A percentile compares a stretch with the other conserved stretches of the same genome.
Evolutionary conservation across 2,113 vertebrate species (phyloP).

Genomic region (Odontophorus gujanensis): DNA sequence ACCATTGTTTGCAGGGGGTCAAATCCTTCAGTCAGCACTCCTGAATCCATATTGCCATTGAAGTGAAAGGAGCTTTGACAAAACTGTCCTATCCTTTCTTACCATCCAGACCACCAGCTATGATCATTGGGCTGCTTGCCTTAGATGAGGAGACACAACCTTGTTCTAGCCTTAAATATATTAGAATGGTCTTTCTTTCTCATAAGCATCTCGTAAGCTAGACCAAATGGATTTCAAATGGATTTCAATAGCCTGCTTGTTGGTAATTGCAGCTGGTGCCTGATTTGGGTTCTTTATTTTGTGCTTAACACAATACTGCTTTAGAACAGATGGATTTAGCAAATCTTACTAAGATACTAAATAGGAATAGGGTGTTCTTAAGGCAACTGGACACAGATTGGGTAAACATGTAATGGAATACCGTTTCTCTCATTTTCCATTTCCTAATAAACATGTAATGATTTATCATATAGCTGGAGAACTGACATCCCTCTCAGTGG

Average conservation of each 20-base stretch:
- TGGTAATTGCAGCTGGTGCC: slow-evolving; percentile 56
- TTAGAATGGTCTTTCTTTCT: slow-evolving; percentile 42
- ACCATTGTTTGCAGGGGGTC: slow-evolving; percentile 54
- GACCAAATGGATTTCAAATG: slow-evolving; percentile 52
- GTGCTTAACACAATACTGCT: slow-evolving; percentile 47
- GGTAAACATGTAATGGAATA: slow-evolving; percentile 19
- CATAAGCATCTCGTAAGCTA: slow-evolving; percentile 21
- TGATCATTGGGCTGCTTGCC: slow-evolving; percentile 35
- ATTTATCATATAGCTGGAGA: slow-evolving; percentile 33
- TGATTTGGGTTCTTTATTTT: slow-evolving; percentile 60
- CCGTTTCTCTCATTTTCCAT: neutral
- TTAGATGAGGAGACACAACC: slow-evolving; percentile 27
- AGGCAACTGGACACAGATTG: slow-evolving; percentile 67
- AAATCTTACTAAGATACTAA: slow-evolving; percentile 50
- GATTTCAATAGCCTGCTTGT: slow-evolving; percentile 52
- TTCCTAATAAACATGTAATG: slow-evolving; percentile 46
- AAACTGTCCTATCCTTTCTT: slow-evolving; percentile 23
- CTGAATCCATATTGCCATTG: slow-evolving; percentile 47
- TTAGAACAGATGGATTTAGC: slow-evolving; percentile 67
- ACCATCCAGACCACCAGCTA: slow-evolving; percentile 74
- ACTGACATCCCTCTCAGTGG: slow-evolving; percentile 25
- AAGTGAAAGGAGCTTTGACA: slow-evolving; percentile 65
- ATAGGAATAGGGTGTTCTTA: slow-evolving; percentile 15
- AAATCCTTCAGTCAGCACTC: neutral
- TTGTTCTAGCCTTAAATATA: slow-evolving; percentile 63